Evolutionary conservation across 2,888 invertebrate genomes (phyloP).

Genomic region (Polydrusus tereticollis): DNA sequence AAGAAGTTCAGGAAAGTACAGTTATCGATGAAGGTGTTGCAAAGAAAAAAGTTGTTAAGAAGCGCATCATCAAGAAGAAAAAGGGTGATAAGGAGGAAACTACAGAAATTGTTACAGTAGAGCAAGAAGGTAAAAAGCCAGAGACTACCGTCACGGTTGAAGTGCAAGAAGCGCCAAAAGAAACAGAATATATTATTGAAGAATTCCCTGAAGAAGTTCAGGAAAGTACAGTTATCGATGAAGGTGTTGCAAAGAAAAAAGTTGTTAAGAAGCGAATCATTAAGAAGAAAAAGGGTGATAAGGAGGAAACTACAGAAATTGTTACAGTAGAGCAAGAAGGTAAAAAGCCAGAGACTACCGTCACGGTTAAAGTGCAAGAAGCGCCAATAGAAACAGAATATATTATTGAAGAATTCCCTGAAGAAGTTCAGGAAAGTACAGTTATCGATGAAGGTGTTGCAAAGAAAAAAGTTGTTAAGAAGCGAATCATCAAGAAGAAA

Average conservation of each 20-base stretch:
- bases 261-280: slow-evolving; percentile 57
- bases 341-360: slow-evolving; percentile 57
- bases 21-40: slow-evolving; percentile 56
- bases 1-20: slow-evolving; percentile 62
- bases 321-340: slow-evolving; percentile 59
- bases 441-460: slow-evolving; percentile 53
- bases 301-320: slow-evolving; percentile 57
- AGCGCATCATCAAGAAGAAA: slow-evolving; percentile 65
- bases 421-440: slow-evolving; percentile 54
- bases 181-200: slow-evolving; percentile 52
- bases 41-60: slow-evolving; percentile 58
- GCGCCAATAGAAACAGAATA: slow-evolving; percentile 50
- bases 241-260: slow-evolving; percentile 60
- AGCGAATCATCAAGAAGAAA: slow-evolving; percentile 64
- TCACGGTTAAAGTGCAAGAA: slow-evolving; percentile 55
- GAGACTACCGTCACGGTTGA: slow-evolving; percentile 59
- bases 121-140: slow-evolving; percentile 65
- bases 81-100: slow-evolving; percentile 60
- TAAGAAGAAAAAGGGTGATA: slow-evolving; percentile 57
- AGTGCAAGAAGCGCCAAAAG: slow-evolving; percentile 52
- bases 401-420: slow-evolving; percentile 48
- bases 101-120: slow-evolving; percentile 66
- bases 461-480: slow-evolving; percentile 60
- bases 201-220: slow-evolving; percentile 61
- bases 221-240: slow-evolving; percentile 61